phyloP scores from a whole-genome alignment of 1,140 invertebrate species.

The Atta texana region DNA sequence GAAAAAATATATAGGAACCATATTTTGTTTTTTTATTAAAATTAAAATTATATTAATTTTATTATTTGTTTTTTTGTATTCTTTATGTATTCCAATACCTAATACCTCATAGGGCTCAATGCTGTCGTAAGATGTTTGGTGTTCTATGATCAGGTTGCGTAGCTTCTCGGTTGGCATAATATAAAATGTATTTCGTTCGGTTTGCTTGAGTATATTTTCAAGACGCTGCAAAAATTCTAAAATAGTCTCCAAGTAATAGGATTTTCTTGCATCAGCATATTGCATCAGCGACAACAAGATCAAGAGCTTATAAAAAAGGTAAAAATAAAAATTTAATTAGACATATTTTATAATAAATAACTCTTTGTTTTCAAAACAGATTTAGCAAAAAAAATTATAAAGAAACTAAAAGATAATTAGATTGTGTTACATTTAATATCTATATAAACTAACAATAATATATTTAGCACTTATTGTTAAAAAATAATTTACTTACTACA shows the following conservation, averaged over 20 bases:
- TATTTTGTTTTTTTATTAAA: neutral
- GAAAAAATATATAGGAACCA: neutral
- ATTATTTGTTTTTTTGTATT: neutral
- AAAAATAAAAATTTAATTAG: neutral
- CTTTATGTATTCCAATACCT: neutral
- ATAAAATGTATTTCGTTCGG: neutral
- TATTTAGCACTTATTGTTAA: neutral
- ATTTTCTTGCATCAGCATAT: neutral
- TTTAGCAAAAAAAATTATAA: neutral
- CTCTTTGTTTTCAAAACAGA: neutral
- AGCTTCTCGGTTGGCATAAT: neutral
- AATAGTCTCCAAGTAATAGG: neutral
- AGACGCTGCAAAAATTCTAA: slow-evolving; percentile 16
- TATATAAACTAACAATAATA: neutral
- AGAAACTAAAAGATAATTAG: neutral
- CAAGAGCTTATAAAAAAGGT: slow-evolving; percentile 11
- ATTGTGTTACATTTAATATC: neutral
- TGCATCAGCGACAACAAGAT: neutral
- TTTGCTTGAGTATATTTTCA: slow-evolving; percentile 11
- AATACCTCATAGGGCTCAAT: slow-evolving; percentile 23
- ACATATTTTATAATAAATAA: slow-evolving; percentile 3
- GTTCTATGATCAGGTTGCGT: neutral
- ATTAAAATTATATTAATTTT: neutral
- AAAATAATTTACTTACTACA: slow-evolving; percentile 27
- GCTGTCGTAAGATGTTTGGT: neutral